These are phyloP conservation scores for Galbula dea DNA, from an alignment of 2,113 vertebrate genomes.

Conservation along the genomic window DNA sequence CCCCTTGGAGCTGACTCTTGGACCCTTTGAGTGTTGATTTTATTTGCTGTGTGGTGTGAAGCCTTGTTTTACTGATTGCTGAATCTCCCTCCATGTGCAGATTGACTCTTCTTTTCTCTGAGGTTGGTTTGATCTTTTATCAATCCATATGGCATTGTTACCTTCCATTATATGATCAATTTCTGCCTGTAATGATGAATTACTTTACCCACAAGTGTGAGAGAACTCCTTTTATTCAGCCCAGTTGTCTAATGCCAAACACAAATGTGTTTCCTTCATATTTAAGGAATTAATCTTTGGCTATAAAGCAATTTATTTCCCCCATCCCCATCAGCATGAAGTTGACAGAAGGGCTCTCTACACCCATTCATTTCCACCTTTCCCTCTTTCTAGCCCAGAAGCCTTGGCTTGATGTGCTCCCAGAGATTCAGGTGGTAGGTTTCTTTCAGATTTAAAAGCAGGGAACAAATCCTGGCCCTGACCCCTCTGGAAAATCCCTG, in stretches of 20 bases:
- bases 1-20: background rate
- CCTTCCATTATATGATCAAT: background rate
- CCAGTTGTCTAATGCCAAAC: background rate
- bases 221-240: background rate
- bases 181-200: background rate
- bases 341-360: background rate
- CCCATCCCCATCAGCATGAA: background rate
- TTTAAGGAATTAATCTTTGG: background rate
- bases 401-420: fast-evolving
- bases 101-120: background rate
- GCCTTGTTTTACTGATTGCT: background rate
- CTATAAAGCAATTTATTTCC: background rate
- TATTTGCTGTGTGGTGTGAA: background rate
- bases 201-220: background rate
- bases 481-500: background rate
- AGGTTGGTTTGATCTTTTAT: background rate
- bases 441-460: background rate
- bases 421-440: background rate
- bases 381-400: background rate
- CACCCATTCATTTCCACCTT: background rate
- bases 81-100: background rate
- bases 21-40: background rate
- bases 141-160: background rate
- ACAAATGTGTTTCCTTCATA: background rate
- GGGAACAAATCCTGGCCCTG: background rate